Evolutionary conservation across 1,140 invertebrate genomes (phyloP).

Genomic region (Drosophila parabipectinata): DNA sequence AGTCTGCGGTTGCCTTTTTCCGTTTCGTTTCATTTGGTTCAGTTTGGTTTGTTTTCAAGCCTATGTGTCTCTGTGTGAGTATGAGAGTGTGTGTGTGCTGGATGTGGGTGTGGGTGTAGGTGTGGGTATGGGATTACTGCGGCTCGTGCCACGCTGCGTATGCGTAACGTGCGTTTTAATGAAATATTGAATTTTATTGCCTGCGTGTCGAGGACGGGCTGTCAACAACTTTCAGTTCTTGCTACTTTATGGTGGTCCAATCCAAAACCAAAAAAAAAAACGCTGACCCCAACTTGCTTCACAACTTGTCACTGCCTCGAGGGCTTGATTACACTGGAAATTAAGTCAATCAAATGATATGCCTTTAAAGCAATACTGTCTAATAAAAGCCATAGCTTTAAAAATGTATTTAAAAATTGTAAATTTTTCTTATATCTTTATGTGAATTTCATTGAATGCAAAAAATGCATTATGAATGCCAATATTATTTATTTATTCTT

Average conservation of each 20-base stretch:
- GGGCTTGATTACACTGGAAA: conserved; percentile 38
- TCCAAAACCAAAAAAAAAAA: conserved; percentile 19
- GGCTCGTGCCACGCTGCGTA: conserved; percentile 65
- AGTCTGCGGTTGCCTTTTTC: conserved; percentile 64
- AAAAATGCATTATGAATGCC: neutral
- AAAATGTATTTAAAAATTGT: too few relatives aligned
- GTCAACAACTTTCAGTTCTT: conserved; percentile 41
- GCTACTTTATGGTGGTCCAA: conserved; percentile 7
- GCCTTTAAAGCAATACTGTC: neutral
- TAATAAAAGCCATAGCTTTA: too few relatives aligned
- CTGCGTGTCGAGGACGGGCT: conserved; percentile 70
- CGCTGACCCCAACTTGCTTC: conserved; percentile 45
- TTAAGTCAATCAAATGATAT: conserved; percentile 15
- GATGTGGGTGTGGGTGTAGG: neutral
- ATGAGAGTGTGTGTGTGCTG: neutral
- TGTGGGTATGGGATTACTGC: neutral
- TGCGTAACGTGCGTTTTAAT: conserved; percentile 83
- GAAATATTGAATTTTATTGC: conserved; percentile 84
- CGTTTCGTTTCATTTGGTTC: conserved; percentile 49
- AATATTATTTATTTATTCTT: conserved; percentile 8
- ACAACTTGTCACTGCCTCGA: conserved; percentile 77
- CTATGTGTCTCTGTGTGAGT: neutral
- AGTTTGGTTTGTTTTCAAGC: conserved; percentile 11
- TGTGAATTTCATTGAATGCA: neutral
- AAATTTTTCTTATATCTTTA: neutral